Conservation (phyloP, 2,113 vertebrate genomes). For the Sphaerodactylus townsendi region DNA sequence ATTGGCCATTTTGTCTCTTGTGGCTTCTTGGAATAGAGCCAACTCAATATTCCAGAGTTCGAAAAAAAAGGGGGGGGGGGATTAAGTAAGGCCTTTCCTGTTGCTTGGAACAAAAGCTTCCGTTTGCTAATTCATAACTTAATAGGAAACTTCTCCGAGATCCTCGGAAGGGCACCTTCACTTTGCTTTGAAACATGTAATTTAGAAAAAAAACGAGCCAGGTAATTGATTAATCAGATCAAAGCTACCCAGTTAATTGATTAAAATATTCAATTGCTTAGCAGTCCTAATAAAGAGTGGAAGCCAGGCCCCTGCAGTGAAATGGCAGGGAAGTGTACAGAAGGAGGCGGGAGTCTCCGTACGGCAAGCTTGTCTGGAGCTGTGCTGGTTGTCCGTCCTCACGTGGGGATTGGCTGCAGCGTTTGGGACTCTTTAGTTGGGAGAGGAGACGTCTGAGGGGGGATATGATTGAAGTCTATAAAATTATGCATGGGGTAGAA, state of each 20-base stretch:
- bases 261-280: slow-evolving; percentile 4
- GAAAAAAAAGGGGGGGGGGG: not conserved
- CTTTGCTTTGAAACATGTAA: not conserved
- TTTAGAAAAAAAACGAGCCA: not conserved
- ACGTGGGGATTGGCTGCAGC: not conserved
- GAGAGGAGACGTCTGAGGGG: too few relatives aligned
- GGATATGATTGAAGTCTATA: too few relatives aligned
- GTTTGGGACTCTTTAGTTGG: too few relatives aligned
- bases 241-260: slow-evolving; percentile 1
- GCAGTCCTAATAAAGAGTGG: not conserved
- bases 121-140: not conserved
- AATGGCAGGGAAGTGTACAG: not conserved
- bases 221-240: not conserved
- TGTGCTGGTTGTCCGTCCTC: not conserved
- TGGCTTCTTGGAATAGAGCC: not conserved
- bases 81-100: not conserved
- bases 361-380: not conserved
- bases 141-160: not conserved
- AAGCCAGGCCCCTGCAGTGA: not conserved
- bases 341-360: not conserved
- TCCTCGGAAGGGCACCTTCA: not conserved
- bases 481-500: too few relatives aligned
- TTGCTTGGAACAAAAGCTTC: not conserved
- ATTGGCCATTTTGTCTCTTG: not conserved
- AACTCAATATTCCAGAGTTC: not conserved